Evolutionary conservation across 1,140 invertebrate species (phyloP), one percentile per base, ranked within the genome.

Genomic region (Drosophila arawakana): DNA sequence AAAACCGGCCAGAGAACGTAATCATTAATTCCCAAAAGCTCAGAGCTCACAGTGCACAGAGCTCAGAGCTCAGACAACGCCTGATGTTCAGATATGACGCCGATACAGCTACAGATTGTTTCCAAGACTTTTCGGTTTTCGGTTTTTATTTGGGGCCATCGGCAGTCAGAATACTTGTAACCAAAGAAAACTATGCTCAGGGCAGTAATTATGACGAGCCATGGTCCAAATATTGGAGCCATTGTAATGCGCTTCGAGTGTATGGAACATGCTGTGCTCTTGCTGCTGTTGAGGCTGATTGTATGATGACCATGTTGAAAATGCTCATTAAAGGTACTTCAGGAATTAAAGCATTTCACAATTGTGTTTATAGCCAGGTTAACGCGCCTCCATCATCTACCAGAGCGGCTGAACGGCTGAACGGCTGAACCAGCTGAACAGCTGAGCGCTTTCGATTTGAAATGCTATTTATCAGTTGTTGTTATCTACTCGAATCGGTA

Each of bases 311-410:
- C 84, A 89, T 81, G 84, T 84, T 89, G 84, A 89, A 89, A 89
- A 89, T 89, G 84, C 84, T 89, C 84, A 89, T 89, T 89, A 89
- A 88, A 84, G 84, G 78, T 73, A 81, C 84, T 89, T 89, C 80
- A 89, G 80, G 83, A 89, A 89, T 89, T 89, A 89, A 89, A 89
- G 84, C 84, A 60, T 86, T 89, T 89, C 81, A 89, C 84, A 89
- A 89, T 89, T 89, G 75, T 55, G 83, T 80, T 88, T 74, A 73
- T 55, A 67, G 78, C 65, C 76, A 81, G 67, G 72, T 76, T 72
- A 72, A 60, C 60, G 66, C 72, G 76, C 58, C 71, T 59, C 58
- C 43, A 46, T 68, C 54, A 57, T 71, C 73, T 35, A 54, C 13
- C 35, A n/a, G 15, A 46, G 25, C 30, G 7, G 30, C 63, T 55